Base-by-base conservation (phyloP, 2,888 invertebrate species). In the Augiades crinisus region DNA sequence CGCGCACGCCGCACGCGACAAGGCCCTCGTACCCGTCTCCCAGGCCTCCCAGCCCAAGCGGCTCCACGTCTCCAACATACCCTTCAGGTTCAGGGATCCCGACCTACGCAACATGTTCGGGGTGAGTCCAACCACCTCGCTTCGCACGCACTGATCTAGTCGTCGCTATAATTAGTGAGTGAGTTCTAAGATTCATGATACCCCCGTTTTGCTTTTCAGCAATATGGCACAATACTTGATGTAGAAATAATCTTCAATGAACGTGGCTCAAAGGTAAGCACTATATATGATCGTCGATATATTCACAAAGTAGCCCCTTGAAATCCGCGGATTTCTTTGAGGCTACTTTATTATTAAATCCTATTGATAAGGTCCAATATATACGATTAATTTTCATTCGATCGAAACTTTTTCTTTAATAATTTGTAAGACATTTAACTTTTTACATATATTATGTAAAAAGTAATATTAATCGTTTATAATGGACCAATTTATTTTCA, bases 161-260 rank as follows among this genome's bases (percentile, higher is more conserved):
- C 10, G 10, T 40, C 40, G 40, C 24, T 40, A 40, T 41, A 56
- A 54, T 72, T 75, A 78, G 78, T 67, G 57, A 62, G 7, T 7
- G 30, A 30, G 5, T 36, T 24, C 34, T 8, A 34, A 8, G 22
- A 34, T 43, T 27, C 36, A 41, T 49, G 14, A 41, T 43, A 27
- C 34, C 58, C 57, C 65, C 64, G 62, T 84, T 86, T 90, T 90
- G 73, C 78, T 83, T 94, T 94, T 79, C 93, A 98, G 98, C 98
- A 98, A 95, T 99, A 96, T 92, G 99, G 99, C 83, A 95, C 96
- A 77, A 99, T 99, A 85, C 93, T 99, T 88, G 99, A 99, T 91
- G 99, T 99, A 90, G 99, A 99, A 94, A 99, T 99, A 78, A 99
- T 99, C 89, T 99, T 99, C 93, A 99, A 99, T 91, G 99, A 99